These are phyloP conservation scores for Pollenia amentaria DNA, from an alignment of 2,888 invertebrate species.

Conservation along the genomic window DNA sequence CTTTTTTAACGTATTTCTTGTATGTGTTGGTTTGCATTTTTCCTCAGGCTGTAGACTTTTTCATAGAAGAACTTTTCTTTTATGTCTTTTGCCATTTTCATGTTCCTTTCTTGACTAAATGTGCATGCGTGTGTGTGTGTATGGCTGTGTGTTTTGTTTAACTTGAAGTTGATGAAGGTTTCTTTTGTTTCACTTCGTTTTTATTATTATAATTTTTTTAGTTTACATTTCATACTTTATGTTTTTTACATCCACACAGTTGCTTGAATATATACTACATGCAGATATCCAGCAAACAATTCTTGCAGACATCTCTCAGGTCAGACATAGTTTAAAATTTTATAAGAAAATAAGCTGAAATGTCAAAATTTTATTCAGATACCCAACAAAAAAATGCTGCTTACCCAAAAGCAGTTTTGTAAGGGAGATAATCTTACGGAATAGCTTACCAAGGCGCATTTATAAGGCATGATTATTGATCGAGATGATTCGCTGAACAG, in stretches of 20 bases:
- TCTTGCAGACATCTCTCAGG: too few relatives aligned
- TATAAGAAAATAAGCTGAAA: too few relatives aligned
- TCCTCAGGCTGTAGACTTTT: constrained; percentile 38
- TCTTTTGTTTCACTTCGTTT: constrained; percentile 41
- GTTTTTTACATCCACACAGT: not conserved
- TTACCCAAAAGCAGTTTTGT: too few relatives aligned
- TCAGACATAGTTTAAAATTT: too few relatives aligned
- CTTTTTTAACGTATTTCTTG: constrained; percentile 1
- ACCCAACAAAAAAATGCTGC: too few relatives aligned
- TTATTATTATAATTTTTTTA: constrained; percentile 15
- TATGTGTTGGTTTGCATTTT: constrained; percentile 14
- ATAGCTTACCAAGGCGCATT: too few relatives aligned
- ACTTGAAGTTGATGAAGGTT: constrained; percentile 73
- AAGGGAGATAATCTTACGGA: too few relatives aligned
- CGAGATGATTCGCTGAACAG: too few relatives aligned
- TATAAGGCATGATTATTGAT: too few relatives aligned
- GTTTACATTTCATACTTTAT: constrained; percentile 23
- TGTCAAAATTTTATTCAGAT: too few relatives aligned
- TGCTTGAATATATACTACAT: not conserved
- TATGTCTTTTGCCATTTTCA: constrained; percentile 11
- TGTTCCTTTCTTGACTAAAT: constrained; percentile 9
- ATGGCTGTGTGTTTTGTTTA: constrained; percentile 29
- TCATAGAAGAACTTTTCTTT: constrained; percentile 29
- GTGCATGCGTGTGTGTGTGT: too few relatives aligned
- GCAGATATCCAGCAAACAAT: too few relatives aligned